These are phyloP conservation scores for Geotrypetes seraphini DNA, from an alignment of 2,797 vertebrate genomes.

Conservation along the genomic window DNA sequence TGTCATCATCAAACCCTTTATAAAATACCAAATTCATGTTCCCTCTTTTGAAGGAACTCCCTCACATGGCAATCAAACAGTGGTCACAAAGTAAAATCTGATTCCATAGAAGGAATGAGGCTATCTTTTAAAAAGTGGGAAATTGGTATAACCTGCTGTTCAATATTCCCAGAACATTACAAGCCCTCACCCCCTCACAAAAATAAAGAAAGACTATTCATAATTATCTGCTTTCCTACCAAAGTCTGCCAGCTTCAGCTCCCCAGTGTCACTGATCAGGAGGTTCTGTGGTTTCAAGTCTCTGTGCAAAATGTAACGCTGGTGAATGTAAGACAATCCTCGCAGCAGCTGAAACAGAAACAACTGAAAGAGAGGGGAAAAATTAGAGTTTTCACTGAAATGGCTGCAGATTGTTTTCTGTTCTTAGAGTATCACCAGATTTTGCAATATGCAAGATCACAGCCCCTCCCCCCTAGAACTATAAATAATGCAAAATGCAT, in stretches of 20 bases:
- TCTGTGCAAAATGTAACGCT: slow-evolving; percentile 92
- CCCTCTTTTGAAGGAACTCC: too few species aligned
- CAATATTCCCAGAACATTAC: slow-evolving; percentile 46
- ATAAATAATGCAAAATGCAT: too few species aligned
- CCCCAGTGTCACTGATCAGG: slow-evolving; percentile 92
- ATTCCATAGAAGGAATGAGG: slow-evolving; percentile 38
- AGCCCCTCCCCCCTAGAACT: too few species aligned
- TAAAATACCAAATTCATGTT: too few species aligned
- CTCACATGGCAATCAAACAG: too few species aligned
- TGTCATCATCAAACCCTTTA: too few species aligned
- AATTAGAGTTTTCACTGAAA: slow-evolving; percentile 42
- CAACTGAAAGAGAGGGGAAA: slow-evolving; percentile 64
- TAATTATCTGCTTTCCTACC: slow-evolving; percentile 73
- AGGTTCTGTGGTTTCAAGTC: slow-evolving; percentile 97
- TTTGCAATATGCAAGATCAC: too few species aligned
- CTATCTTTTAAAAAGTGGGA: slow-evolving; percentile 40
- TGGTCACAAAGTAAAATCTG: too few species aligned
- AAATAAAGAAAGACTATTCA: slow-evolving; percentile 40
- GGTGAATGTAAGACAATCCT: slow-evolving; percentile 94
- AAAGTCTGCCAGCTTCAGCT: slow-evolving; percentile 95
- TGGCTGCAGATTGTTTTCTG: too few species aligned
- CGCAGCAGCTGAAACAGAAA: slow-evolving; percentile 94
- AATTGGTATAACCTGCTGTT: slow-evolving; percentile 48
- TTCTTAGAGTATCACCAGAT: too few species aligned
- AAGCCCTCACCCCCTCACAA: too few species aligned